Conservation (phyloP, 2,797 vertebrate species). For the Lophius americanus region DNA sequence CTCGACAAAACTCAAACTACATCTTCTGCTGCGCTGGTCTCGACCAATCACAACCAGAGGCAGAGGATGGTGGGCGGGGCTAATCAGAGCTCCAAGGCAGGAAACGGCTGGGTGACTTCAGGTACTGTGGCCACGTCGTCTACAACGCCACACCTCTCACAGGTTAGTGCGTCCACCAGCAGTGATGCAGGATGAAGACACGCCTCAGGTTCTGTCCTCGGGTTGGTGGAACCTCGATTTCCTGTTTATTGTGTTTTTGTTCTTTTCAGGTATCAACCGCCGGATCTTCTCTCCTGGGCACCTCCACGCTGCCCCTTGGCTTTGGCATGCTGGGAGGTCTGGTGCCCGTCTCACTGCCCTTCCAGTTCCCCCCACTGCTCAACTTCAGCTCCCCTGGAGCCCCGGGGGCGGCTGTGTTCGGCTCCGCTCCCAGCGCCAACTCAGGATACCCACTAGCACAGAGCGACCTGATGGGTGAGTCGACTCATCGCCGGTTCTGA, state of each 20-base stretch:
- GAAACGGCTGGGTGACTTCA: conserved; percentile 70
- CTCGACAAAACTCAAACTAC: conserved; percentile 58
- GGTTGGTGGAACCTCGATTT: neutral
- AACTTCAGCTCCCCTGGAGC: conserved; percentile 84
- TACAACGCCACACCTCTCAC: conserved; percentile 79
- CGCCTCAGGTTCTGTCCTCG: no score
- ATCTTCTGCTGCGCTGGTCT: conserved; percentile 51
- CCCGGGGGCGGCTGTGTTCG: conserved; percentile 81
- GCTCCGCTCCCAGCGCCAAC: conserved; percentile 90
- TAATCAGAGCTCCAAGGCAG: conserved; percentile 74
- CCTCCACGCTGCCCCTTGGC: conserved; percentile 92
- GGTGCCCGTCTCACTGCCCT: conserved; percentile 96
- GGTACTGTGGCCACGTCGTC: conserved; percentile 70
- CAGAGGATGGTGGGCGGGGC: conserved; percentile 71
- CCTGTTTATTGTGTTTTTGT: neutral
- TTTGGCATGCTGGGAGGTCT: conserved; percentile 97
- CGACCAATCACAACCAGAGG: conserved; percentile 75
- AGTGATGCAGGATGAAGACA: neutral
- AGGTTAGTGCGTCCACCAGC: conserved; percentile 58
- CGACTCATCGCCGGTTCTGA: no score
- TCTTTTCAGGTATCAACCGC: conserved; percentile 80
- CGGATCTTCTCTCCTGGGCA: conserved; percentile 87
- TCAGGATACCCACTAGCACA: conserved; percentile 96
- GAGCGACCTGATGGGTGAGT: conserved; percentile 85
- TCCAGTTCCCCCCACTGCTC: conserved; percentile 94